Base-by-base conservation (phyloP, 2,797 vertebrate species). In the Crenuchus spilurus region DNA sequence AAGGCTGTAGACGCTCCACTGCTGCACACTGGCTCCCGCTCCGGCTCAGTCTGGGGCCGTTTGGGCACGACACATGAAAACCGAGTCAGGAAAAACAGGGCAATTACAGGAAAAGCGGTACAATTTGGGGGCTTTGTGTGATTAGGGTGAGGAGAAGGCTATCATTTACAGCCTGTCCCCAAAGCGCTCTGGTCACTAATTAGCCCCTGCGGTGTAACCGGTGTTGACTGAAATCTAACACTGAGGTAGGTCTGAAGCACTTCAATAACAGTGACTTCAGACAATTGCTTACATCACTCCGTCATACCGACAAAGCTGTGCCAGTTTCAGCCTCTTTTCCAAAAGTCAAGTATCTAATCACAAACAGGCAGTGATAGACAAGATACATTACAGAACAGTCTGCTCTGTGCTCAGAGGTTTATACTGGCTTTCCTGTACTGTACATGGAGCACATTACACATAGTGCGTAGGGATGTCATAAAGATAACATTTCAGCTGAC, bases 71-170 rank as follows among this genome's bases (percentile, higher is more conserved):
- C 72, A 70, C 82, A 72, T 82, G 75, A 82, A 88, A 86, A 51
- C 74, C 78, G 72, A 84, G 79, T 70, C 61, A 74, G 77, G 64
- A 69, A 75, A 49, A 58, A 65, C 81, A 82, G 66, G 65, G 52
- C 80, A 87, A 91, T 89, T 86, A 90, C 77, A 87, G 83, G 86
- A 85, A 73, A 87, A 86, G 85, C 83, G 77, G 77, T 74, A 78
- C 30, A 51, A 74, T 65, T 68, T 52, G 26, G 67, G 69, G 74
- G 68, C 69, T 77, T 33, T 64, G 58, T 78, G 69, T 70, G 75
- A 79, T 84, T 69, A 75, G 8, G 26, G 72, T 73, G 61, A 79
- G 80, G 70, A 78, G 74, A 79, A 54, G 75, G 80, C 83, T 86
- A 80, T 91, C 70, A 90, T 91, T 90, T 88, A 75, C 61, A 73